Conservation (phyloP, 2,113 vertebrate species). For the Poeciliopsis retropinna region DNA sequence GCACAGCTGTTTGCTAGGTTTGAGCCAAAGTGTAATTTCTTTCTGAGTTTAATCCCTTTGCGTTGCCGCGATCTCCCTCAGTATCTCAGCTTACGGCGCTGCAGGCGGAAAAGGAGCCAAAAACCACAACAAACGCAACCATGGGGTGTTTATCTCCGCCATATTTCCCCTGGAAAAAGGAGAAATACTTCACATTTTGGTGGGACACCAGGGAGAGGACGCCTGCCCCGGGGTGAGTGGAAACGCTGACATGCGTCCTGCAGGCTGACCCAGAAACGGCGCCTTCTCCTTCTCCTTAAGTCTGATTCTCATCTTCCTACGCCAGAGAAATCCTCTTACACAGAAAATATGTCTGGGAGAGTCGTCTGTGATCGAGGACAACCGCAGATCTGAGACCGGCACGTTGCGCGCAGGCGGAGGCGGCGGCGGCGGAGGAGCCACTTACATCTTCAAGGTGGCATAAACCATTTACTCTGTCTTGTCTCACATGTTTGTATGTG, state of each 20-base stretch:
- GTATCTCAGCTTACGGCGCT: conserved; percentile 91
- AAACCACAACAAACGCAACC: conserved; percentile 89
- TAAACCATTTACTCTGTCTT: not conserved
- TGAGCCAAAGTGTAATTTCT: conserved; percentile 15
- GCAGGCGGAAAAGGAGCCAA: conserved; percentile 89
- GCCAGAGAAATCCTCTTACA: conserved; percentile 82
- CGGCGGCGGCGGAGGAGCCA: conserved; percentile 90
- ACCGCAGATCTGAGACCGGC: conserved; percentile 62
- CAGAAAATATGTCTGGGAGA: conserved; percentile 88
- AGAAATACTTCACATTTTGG: conserved; percentile 86
- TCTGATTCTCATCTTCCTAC: conserved; percentile 11
- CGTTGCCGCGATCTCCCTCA: conserved; percentile 51
- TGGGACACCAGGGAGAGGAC: conserved; percentile 92
- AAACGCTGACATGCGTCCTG: not conserved
- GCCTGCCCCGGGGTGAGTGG: conserved; percentile 88
- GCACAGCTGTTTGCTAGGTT: not conserved
- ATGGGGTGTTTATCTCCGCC: conserved; percentile 88
- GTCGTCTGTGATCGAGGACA: conserved; percentile 86
- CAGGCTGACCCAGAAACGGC: conserved; percentile 5
- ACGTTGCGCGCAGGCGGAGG: conserved; percentile 87
- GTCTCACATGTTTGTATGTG: not conserved
- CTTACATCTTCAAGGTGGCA: conserved; percentile 86
- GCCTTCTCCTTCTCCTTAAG: not conserved
- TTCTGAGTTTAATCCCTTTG: conserved; percentile 11
- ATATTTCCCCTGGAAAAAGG: conserved; percentile 86